Evolutionary conservation across 2,797 vertebrate species (phyloP), one percentile per base, ranked within the genome.

Genomic region (Australoheros facetus): DNA sequence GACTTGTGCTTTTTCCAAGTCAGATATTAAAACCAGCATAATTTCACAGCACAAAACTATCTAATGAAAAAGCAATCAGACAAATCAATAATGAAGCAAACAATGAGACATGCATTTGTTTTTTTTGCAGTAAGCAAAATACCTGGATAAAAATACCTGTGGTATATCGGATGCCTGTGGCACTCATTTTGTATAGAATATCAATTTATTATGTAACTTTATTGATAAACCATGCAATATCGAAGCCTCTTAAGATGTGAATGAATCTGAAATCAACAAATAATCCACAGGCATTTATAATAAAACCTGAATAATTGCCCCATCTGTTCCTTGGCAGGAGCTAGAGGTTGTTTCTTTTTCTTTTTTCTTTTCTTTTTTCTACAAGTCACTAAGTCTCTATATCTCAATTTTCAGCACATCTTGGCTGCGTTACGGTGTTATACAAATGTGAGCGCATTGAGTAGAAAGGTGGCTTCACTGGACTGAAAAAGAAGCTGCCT

Each of bases 251-350:
- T 16, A 57, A 75, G 77, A 84, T 79, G 37, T 74, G 73, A 83
- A 56, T 42, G 74, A 48, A 80, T 81, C 34, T 77, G 42, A 88
- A 85, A 79, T 74, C 45, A 55, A 69, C 69, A 78, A 82, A 82
- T 21, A 74, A 81, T 83, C 77, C 70, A 79, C 58, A 77, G 75
- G 70, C 78, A 79, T 83, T 71, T 45, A 56, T 56, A 77, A 86
- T 84, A 88, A 82, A 89, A 77, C 51, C 48, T 28, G 53, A 78
- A 39, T 83, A 54, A 78, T 78, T 84, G 60, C 42, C 55, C 83
- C 84, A 87, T 88, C 75, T 88, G 83, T 58, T 82, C 71, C 45
- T 64, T 70, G 70, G 83, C 82, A 78, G 57, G 19, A 80, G 71
- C 74, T 76, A 12, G 26, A 28, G 51, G 70, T 34, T 54, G 42